Evolutionary conservation across 2,888 invertebrate genomes (phyloP), one percentile per base, ranked within the genome.

Genomic region (Dilophus febrilis): DNA sequence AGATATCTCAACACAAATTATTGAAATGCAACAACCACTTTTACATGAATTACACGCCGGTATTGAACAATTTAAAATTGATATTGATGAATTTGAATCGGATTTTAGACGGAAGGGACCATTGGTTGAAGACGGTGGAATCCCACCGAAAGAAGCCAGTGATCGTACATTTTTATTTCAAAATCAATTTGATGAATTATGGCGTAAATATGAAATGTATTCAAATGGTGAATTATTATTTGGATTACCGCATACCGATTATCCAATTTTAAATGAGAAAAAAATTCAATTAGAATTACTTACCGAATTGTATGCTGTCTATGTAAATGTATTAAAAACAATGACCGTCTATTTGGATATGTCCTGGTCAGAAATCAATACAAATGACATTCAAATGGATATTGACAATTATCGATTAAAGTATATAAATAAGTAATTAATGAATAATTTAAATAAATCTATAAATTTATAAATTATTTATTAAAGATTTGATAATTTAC

Each of bases 261-360:
- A 88, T 61, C 88, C 88, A 0, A 67, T 77, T 42, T 58, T 91
- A 37, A 72, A 77, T 44, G 72, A 77, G 49, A 75, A 84, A 47
- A 86, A 82, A 57, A 84, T 79, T 49, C 86, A 90, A 55, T 76
- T 91, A 49, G 80, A 79, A 55, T 68, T 90, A 37, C 64, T 91
- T 14, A 86, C 79, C 60, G 84, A 85, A 57, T 64, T 91, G 54
- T 91, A 84, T 51, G 68, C 59, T 38, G 51, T 72, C 40, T 92
- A 88, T 61, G 70, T 85, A 49, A 70, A 78, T 50, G 90, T 91
- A 1, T 79, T 86, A 66, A 78, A 79, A 50, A 80, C 83, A 4
- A 83, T 91, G 40, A 81, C 85, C 52, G 81, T 83, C 2, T 91
- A 90, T 56, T 85, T 74, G 51, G 85, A 86, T 55, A 76, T 86